phyloP scores from a whole-genome alignment of 2,888 invertebrate species.

The Rotaria sp. region DNA sequence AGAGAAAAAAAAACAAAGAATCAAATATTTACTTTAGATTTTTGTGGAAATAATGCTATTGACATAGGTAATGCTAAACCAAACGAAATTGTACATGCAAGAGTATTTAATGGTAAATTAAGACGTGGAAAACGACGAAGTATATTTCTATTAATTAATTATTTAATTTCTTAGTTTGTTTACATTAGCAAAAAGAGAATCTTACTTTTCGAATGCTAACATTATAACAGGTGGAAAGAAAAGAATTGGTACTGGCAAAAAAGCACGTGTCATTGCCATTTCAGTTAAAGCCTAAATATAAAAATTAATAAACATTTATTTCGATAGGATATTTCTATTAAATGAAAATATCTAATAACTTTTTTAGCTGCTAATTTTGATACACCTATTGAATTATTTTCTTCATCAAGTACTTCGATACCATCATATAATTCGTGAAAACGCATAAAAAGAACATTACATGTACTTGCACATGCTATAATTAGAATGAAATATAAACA shows the following conservation, averaged over 20 bases:
- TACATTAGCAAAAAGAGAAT: slow-evolving; percentile 20
- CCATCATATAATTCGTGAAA: slow-evolving; percentile 56
- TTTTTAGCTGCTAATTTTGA: slow-evolving; percentile 57
- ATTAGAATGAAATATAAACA: slow-evolving; percentile 2
- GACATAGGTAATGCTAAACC: slow-evolving; percentile 57
- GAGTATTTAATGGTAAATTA: slow-evolving; percentile 56
- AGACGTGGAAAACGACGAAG: slow-evolving; percentile 51
- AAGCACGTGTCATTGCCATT: slow-evolving; percentile 54
- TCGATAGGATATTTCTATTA: no score
- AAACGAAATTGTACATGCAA: slow-evolving; percentile 55
- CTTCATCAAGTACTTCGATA: slow-evolving; percentile 56
- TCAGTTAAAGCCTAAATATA: slow-evolving; percentile 52
- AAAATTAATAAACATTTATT: background rate
- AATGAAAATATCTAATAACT: slow-evolving; percentile 44
- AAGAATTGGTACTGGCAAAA: slow-evolving; percentile 55
- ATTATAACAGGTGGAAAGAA: slow-evolving; percentile 54
- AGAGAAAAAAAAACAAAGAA: no score
- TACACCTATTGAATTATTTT: slow-evolving; percentile 55
- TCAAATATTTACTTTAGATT: slow-evolving; percentile 48
- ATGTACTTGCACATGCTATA: slow-evolving; percentile 54
- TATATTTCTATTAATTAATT: slow-evolving; percentile 48
- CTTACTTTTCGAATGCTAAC: slow-evolving; percentile 54
- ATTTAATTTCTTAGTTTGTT: background rate
- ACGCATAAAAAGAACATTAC: slow-evolving; percentile 58
- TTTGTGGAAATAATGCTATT: slow-evolving; percentile 58